Percentiles rank a stretch among this genome's conserved stretches.
Evolutionary conservation across 2,888 invertebrate species (phyloP).

Genomic region (Melieria picta): DNA sequence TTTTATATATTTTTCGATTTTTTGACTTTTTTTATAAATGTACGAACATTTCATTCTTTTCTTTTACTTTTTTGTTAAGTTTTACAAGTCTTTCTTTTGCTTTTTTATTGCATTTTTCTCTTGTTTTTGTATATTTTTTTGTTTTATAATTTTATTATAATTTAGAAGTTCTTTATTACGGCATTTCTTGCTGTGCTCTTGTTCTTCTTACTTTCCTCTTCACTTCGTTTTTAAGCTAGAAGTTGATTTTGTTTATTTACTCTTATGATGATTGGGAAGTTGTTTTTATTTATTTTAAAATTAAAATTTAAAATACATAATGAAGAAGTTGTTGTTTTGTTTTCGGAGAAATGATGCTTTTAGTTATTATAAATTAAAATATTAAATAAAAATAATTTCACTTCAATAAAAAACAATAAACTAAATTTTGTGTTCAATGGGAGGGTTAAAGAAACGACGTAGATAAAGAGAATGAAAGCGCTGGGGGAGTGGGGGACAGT

Average conservation of each 20-base stretch:
- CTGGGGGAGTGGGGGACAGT: neutral
- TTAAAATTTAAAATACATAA: constrained; percentile 43
- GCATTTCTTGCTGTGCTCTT: constrained; percentile 18
- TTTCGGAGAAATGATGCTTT: constrained; percentile 13
- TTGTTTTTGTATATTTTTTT: constrained; percentile 27
- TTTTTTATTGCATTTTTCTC: constrained; percentile 47
- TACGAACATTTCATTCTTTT: constrained; percentile 53
- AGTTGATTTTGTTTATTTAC: constrained; percentile 25
- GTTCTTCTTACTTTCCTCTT: neutral
- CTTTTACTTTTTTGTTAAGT: constrained; percentile 44
- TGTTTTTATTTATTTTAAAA: constrained; percentile 24
- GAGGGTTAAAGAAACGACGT: constrained; percentile 8
- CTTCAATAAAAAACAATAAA: constrained; percentile 37
- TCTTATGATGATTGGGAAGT: constrained; percentile 28
- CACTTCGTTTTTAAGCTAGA: constrained; percentile 26
- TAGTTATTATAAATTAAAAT: constrained; percentile 40
- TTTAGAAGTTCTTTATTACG: constrained; percentile 38
- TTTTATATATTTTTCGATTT: constrained; percentile 40
- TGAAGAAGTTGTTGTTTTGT: constrained; percentile 32
- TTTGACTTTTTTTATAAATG: constrained; percentile 50
- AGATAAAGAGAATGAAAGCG: constrained; percentile 5
- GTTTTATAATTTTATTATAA: constrained; percentile 33
- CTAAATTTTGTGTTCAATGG: constrained; percentile 31
- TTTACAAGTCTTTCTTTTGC: constrained; percentile 66
- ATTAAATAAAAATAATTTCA: constrained; percentile 40